Evolutionary conservation across 2,888 invertebrate genomes (phyloP), one percentile per base, ranked within the genome.

Genomic region (Hirtodrosophila histrioides): DNA sequence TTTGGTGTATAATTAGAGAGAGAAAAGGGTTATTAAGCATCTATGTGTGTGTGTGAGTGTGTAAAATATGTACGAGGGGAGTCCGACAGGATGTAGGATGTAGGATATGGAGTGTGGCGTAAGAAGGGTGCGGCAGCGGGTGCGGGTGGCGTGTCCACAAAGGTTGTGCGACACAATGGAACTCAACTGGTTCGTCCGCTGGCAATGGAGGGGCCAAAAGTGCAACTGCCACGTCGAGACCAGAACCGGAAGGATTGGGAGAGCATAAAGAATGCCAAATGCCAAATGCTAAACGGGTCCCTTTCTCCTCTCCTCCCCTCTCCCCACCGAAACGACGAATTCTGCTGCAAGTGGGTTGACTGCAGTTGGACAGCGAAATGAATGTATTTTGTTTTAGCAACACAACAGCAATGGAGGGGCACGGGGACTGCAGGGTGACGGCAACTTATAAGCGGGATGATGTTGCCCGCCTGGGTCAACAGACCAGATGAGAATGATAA

Each of bases 1-100:
- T 82, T 82, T 83, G 77, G 86, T 82, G 88, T 88, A 87, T 82
- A 82, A 82, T 82, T 82, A 82, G 23, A 11, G 37, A 10, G 37
- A 23, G 56, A 65, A 63, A 64, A 78, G 78, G 85, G 65, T 86
- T 81, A 66, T 77, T 69, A 80, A 17, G 17, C 17, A 17, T 1
- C 17, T 17, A 1, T 17, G 17, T 17, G 17, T 17, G 17, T 17
- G 17, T 17, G 17, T 17, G 64, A 61, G 46, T 7, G 17, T 61
- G 11, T 6, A 41, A n/a, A 27, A 27, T 27, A 27, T 27, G 27
- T 36, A 36, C 11, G 4, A 9, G 8, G 40, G 9, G 39, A 10
- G 7, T 49, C 24, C 31, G 33, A 39, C 31, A 48, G 45, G 23
- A 33, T 40, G 35, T 48, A 31, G 53, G 33, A 39, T 31, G 31